Base-by-base conservation (phyloP, 1,140 invertebrate genomes). In the Pollicipes pollicipes region DNA sequence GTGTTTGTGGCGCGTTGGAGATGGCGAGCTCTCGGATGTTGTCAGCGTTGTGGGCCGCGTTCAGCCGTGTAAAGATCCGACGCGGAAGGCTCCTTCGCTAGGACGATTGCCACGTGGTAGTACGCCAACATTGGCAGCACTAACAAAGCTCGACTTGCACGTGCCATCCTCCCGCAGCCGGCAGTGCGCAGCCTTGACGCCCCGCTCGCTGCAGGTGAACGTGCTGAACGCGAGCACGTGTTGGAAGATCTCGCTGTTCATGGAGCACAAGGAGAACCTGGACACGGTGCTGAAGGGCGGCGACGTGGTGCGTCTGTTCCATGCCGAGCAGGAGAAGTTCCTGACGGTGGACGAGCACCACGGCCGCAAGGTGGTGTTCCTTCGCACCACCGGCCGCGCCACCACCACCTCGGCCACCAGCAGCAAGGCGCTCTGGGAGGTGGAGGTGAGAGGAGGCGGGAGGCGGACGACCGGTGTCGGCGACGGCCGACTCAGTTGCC, bases 261-360 rank as follows among this genome's bases (percentile, higher is more conserved):
- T 99, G 84, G 95, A 98, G 78, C 94, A 95, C 80, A 86, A 88
- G 72, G 97, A 99, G 81, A 97, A 97, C 79, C 87, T 90, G 72
- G 94, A 97, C 72, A 91, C 96, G 77, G 92, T 97, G 72, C 81
- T 98, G 3, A 98, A 98, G 83, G 95, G 95, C 30, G 95, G 96
- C 26, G 96, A 99, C 81, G 97, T 99, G 0, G 90, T 99, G n/a
- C 84, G 97, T 58, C 80, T 99, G 68, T 99, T 99, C 82, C 97
- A 99, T 80, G 96, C 96, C 3, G 97, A 99, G 78, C 90, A 97
- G 79, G 96, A 99, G 82, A 99, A 98, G 80, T 99, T 99, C 81
- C 83, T 99, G 2, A 99, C 97, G 0, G 94, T 98, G 88, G 97
- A 99, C 81, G 93, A 97, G 77, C 96, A 97, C 77, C 90, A n/a